Evolutionary conservation across 2,797 vertebrate genomes (phyloP), one percentile per base, ranked within the genome.

Genomic region (Myotis vivesi): DNA sequence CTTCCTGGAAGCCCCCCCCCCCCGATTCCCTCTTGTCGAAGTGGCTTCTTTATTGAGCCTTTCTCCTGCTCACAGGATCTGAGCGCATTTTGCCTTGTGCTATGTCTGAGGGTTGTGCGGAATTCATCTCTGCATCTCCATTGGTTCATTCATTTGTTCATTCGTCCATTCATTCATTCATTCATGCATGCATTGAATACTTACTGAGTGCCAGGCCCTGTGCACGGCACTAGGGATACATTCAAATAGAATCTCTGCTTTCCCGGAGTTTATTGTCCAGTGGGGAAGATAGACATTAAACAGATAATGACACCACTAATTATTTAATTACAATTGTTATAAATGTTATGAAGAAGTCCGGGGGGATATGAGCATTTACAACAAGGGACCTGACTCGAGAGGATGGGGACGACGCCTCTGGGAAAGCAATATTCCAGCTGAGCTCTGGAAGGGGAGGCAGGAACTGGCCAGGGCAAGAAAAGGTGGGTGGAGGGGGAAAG

Each of bases 291-390:
- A 95, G 96, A 79, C 95, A 91, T 96, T 97, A 97, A 97, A 91
- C 86, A 94, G 96, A 94, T 97, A 97, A 97, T 91, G 96, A 95
- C 82, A 92, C 87, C 96, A 92, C 96, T 97, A 91, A 97, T 96
- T 96, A 96, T 95, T 96, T 97, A 96, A 97, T 97, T 96, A 91
- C 96, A 94, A 97, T 95, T 92, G 93, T 97, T 94, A 97, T 90
- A 97, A 94, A 96, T 77, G 88, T 97, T 97, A 97, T 96, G 93
- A 96, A 96, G 94, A 95, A 88, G 91, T 96, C 96, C 94, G 15
- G 36, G 85, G 82, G 94, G 88, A 81, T 55, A 41, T 11, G 85
- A 94, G 85, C 86, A 68, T 97, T 92, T 94, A 49, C n/a, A 80
- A 88, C 66, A 28, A 25, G 64, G 82, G 85, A 83, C 53, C 82